phyloP scores from a whole-genome alignment of 2,113 vertebrate species.

The Setophaga kirtlandii region DNA sequence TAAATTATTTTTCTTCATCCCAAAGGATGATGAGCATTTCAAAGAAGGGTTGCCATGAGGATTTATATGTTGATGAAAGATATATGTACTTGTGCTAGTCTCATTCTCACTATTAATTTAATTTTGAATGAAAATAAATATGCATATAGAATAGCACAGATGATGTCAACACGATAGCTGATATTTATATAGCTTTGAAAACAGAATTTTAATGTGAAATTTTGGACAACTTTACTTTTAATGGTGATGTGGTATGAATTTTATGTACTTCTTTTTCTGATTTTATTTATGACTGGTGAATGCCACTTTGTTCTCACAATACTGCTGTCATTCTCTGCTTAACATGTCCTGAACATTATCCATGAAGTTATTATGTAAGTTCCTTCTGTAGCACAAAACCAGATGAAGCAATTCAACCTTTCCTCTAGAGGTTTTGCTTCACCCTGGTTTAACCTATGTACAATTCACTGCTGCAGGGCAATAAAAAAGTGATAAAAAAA shows the following conservation, averaged over 20 bases:
- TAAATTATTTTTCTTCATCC: neutral
- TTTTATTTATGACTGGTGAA: neutral
- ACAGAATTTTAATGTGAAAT: neutral
- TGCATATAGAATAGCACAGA: neutral
- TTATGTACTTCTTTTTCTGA: neutral
- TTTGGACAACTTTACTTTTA: neutral
- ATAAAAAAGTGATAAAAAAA: neutral
- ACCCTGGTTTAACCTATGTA: neutral
- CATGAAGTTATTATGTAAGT: neutral
- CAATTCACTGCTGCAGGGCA: neutral
- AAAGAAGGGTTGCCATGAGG: neutral
- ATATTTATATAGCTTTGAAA: neutral
- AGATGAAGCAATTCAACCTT: neutral
- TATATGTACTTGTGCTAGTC: neutral
- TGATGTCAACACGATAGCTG: neutral
- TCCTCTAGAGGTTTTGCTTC: neutral
- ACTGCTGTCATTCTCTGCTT: neutral
- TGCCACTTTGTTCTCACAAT: neutral
- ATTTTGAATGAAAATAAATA: neutral
- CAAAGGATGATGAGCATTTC: neutral
- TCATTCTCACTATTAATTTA: neutral
- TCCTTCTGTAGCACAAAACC: neutral
- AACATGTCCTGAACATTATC: neutral
- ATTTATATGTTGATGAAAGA: neutral
- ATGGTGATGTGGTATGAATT: neutral